These are phyloP conservation scores for Neopipo cinnamomea DNA, from an alignment of 2,113 vertebrate genomes.

Conservation along the genomic window DNA sequence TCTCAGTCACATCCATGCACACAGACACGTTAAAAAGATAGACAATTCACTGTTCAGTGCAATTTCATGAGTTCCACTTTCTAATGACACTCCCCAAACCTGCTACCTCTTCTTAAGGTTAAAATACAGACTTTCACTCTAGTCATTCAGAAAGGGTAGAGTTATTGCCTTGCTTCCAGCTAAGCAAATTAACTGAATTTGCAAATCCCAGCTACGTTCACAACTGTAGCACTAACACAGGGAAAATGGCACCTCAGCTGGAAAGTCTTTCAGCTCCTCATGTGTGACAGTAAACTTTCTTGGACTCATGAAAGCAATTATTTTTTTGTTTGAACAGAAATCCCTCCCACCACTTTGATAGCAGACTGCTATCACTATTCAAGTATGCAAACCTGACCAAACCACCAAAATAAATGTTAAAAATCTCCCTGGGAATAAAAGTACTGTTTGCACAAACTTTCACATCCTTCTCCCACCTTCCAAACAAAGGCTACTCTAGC, in stretches of 20 bases:
- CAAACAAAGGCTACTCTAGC: background rate
- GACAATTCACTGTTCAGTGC: background rate
- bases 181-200: background rate
- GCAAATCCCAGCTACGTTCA: background rate
- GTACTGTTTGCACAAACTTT: background rate
- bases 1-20: background rate
- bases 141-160: background rate
- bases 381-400: background rate
- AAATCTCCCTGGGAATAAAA: background rate
- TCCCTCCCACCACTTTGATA: background rate
- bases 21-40: background rate
- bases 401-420: background rate
- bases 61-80: background rate
- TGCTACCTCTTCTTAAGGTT: background rate
- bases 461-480: background rate
- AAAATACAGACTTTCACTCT: background rate
- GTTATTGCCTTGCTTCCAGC: background rate
- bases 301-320: background rate
- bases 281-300: background rate
- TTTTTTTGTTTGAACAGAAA: background rate
- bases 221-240: background rate
- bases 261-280: background rate
- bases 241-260: fast-evolving
- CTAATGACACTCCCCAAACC: background rate
- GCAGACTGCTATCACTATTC: background rate